Percentiles rank a stretch among this genome's conserved stretches.
These are phyloP conservation scores for Allacma fusca DNA, from an alignment of 2,888 invertebrate genomes.

Conservation along the genomic window DNA sequence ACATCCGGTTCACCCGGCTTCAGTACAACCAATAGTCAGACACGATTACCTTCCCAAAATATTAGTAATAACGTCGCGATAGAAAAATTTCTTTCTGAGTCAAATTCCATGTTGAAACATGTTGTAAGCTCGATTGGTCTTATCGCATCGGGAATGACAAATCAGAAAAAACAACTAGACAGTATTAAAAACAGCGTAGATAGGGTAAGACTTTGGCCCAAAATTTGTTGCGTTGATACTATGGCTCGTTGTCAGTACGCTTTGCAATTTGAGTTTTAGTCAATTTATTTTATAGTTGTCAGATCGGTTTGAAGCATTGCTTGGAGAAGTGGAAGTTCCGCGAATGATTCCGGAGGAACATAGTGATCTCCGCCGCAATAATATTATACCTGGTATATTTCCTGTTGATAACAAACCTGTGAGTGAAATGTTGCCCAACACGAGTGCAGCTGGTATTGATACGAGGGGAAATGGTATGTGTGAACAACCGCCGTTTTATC, in stretches of 20 bases:
- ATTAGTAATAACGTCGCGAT: neutral
- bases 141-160: conserved; percentile 18
- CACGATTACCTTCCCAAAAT: neutral
- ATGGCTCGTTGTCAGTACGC: no score
- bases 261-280: no score
- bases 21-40: neutral
- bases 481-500: conserved; percentile 2
- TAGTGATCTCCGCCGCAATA: neutral
- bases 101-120: conserved; percentile 38
- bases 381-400: neutral
- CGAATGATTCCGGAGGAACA: neutral
- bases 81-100: conserved; percentile 28
- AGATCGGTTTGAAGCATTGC: neutral
- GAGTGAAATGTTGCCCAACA: neutral
- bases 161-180: conserved; percentile 39
- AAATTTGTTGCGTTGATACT: no score
- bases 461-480: neutral
- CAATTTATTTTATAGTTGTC: no score
- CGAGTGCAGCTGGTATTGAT: neutral
- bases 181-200: conserved; percentile 29
- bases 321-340: neutral
- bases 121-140: conserved; percentile 28
- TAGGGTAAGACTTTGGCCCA: conserved; percentile 9
- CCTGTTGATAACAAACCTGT: neutral
- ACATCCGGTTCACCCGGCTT: neutral